Conservation (phyloP, 2,888 invertebrate genomes). For the Leptopilina syphax region DNA sequence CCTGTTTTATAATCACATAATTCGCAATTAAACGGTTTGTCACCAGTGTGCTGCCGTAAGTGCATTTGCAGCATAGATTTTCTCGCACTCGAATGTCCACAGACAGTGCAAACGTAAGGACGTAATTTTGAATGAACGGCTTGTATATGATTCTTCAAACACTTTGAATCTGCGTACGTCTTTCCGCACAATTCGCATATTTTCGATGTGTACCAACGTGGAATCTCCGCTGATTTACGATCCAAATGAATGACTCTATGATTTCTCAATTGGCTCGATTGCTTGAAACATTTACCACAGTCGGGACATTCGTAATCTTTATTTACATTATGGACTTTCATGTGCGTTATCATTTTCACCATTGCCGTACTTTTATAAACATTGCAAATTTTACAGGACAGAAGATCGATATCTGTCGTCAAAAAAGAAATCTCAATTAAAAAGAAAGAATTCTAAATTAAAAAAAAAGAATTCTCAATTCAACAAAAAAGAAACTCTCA, state of each 20-base stretch:
- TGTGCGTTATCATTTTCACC: slow-evolving; percentile 82
- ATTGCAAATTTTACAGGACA: slow-evolving; percentile 80
- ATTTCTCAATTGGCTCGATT: slow-evolving; percentile 81
- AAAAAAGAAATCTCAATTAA: not conserved
- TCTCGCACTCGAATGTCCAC: slow-evolving; percentile 84
- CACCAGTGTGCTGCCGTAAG: slow-evolving; percentile 86
- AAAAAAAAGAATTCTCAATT: not conserved
- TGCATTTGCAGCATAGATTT: slow-evolving; percentile 86
- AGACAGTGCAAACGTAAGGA: slow-evolving; percentile 86
- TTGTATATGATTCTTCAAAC: slow-evolving; percentile 83
- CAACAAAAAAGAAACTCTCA: no score
- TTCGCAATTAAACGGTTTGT: slow-evolving; percentile 86
- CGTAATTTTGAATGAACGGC: slow-evolving; percentile 86
- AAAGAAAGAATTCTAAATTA: not conserved
- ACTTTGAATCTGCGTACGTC: slow-evolving; percentile 83
- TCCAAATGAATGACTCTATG: slow-evolving; percentile 79
- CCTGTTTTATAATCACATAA: slow-evolving; percentile 84
- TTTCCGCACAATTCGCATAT: slow-evolving; percentile 84
- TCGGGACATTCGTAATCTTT: slow-evolving; percentile 78
- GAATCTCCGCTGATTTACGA: slow-evolving; percentile 69
- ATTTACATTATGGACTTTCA: slow-evolving; percentile 80
- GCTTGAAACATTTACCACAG: slow-evolving; percentile 82
- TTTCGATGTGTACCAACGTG: slow-evolving; percentile 80
- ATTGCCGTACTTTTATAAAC: slow-evolving; percentile 79
- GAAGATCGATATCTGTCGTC: slow-evolving; percentile 80